These are phyloP conservation scores for Parnassius glacialis DNA, from an alignment of 2,888 invertebrate genomes.

Conservation along the genomic window DNA sequence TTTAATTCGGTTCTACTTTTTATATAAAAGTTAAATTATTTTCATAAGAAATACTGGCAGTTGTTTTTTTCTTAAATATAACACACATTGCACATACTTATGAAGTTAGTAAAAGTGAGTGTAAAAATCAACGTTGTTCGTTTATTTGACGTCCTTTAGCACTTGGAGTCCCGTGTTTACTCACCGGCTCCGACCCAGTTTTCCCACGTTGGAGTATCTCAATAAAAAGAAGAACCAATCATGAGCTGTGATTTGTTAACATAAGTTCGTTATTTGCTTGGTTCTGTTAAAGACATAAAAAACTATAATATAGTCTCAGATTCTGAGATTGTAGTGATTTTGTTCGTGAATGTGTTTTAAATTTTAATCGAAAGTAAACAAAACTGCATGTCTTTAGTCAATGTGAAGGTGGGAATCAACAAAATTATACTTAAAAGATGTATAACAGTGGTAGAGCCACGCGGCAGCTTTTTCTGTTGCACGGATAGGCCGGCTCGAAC, in stretches of 20 bases:
- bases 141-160: slow-evolving; percentile 24
- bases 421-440: not conserved
- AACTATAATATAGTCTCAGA: not conserved
- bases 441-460: too few relatives aligned
- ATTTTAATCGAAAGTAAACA: slow-evolving; percentile 20
- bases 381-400: not conserved
- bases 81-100: too few relatives aligned
- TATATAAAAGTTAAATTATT: too few relatives aligned
- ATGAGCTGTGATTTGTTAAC: too few relatives aligned
- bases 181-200: slow-evolving; percentile 14
- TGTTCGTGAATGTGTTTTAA: slow-evolving; percentile 20
- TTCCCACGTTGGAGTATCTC: slow-evolving; percentile 12
- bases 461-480: too few relatives aligned
- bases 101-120: too few relatives aligned
- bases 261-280: slow-evolving; percentile 6
- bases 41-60: too few relatives aligned
- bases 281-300: not conserved
- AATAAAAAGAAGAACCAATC: too few relatives aligned
- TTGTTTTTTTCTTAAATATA: too few relatives aligned
- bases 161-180: slow-evolving; percentile 16
- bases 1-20: too few relatives aligned
- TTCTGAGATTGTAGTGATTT: slow-evolving; percentile 11
- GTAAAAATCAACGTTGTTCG: slow-evolving; percentile 9
- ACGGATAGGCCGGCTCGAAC: too few relatives aligned
- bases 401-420: slow-evolving; percentile 1